Conservation (phyloP, 2,113 vertebrate species). For the Anoplopoma fimbria region DNA sequence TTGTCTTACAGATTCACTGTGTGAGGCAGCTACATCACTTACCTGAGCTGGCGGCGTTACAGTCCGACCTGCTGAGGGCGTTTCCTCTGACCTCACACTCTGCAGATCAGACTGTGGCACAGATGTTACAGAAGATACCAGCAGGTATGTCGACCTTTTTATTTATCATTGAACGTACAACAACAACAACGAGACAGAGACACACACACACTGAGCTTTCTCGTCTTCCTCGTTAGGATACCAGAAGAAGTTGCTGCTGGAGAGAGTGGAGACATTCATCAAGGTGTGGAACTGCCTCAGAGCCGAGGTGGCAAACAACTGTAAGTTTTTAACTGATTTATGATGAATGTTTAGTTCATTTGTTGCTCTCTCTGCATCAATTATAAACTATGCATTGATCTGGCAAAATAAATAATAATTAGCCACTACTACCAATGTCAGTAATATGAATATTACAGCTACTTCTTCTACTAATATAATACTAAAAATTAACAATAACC, state of each 20-base stretch:
- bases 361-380: no score
- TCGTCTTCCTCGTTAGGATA: slow-evolving; percentile 46
- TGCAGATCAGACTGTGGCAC: slow-evolving; percentile 36
- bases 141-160: slow-evolving; percentile 40
- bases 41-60: slow-evolving; percentile 76
- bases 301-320: slow-evolving; percentile 74
- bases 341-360: neutral
- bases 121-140: slow-evolving; percentile 71
- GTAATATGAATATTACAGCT: neutral
- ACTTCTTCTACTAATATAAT: no score
- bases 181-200: neutral
- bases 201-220: neutral
- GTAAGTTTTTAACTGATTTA: slow-evolving; percentile 63
- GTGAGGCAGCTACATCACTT: slow-evolving; percentile 76
- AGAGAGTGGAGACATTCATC: slow-evolving; percentile 75
- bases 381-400: neutral
- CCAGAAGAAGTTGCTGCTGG: slow-evolving; percentile 69
- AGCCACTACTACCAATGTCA: neutral
- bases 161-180: neutral
- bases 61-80: slow-evolving; percentile 75
- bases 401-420: neutral
- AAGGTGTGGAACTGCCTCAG: slow-evolving; percentile 80
- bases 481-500: neutral
- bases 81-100: slow-evolving; percentile 55
- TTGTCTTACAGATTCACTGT: slow-evolving; percentile 65